phyloP scores from a whole-genome alignment of 2,113 vertebrate genomes.

The Hemichromis elongatus region DNA sequence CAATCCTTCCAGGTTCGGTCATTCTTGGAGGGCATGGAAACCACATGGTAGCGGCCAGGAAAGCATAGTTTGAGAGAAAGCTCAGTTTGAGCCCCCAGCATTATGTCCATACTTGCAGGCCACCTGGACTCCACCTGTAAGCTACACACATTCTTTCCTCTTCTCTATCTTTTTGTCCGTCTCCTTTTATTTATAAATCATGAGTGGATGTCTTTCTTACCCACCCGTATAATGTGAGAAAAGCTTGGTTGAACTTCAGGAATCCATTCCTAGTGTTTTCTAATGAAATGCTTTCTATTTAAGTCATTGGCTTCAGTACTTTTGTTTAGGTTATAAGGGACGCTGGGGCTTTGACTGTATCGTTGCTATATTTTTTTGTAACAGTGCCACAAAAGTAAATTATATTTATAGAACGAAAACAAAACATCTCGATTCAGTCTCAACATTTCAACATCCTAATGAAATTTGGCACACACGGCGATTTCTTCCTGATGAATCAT shows the following conservation, averaged over 20 bases:
- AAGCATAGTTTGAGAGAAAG: slow-evolving; percentile 8
- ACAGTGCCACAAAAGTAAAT: background rate
- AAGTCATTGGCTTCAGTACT: fast-evolving
- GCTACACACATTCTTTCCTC: slow-evolving; percentile 25
- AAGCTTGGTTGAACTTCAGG: background rate
- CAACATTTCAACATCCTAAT: background rate
- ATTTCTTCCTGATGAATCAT: background rate
- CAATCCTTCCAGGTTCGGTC: slow-evolving; percentile 38
- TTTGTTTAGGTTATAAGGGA: background rate
- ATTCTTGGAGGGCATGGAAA: slow-evolving; percentile 54
- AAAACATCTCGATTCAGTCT: background rate
- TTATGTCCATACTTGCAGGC: slow-evolving; percentile 1
- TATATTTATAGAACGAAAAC: background rate
- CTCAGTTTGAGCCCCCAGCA: background rate
- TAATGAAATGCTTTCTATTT: slow-evolving; percentile 1
- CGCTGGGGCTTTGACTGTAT: background rate
- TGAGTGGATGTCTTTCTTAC: background rate
- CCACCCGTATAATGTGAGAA: slow-evolving; percentile 24
- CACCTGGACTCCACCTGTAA: slow-evolving; percentile 63
- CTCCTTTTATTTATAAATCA: slow-evolving; percentile 60
- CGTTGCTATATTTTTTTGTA: fast-evolving
- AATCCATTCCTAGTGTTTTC: background rate
- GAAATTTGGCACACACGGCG: background rate
- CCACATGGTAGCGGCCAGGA: slow-evolving; percentile 8
- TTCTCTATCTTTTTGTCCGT: slow-evolving; percentile 34